phyloP scores from a whole-genome alignment of 2,113 vertebrate genomes.

The Apodemus speciosus region DNA sequence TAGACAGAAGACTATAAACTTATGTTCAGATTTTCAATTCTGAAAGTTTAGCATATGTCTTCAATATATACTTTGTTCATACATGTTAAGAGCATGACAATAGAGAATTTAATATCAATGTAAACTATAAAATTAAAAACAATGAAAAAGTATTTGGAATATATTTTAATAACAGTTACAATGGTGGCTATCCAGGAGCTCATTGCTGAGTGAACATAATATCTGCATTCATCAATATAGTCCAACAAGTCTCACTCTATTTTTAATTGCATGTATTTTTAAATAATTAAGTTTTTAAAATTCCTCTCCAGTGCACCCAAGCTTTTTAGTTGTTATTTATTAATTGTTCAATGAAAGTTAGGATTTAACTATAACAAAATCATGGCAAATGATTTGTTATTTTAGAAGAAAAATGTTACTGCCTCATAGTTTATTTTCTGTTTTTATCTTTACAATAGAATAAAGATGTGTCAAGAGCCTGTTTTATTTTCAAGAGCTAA shows the following conservation, averaged over 20 bases:
- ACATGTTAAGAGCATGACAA: not conserved
- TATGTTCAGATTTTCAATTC: not conserved
- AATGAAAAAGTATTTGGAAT: not conserved
- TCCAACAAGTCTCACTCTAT: not conserved
- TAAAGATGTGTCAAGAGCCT: not conserved
- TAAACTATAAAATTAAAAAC: not conserved
- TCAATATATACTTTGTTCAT: not conserved
- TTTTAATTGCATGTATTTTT: not conserved
- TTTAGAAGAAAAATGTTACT: not conserved
- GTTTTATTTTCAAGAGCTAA: constrained; percentile 36
- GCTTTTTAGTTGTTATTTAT: not conserved
- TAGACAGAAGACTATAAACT: not conserved
- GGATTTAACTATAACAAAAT: not conserved
- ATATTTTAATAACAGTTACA: not conserved
- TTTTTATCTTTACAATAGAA: constrained; percentile 42
- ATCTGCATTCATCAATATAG: not conserved
- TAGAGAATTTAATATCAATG: not conserved
- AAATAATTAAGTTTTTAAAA: not conserved
- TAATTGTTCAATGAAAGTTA: not conserved
- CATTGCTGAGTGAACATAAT: not conserved
- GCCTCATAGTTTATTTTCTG: not conserved
- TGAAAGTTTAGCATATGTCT: not conserved
- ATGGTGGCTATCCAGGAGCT: not conserved
- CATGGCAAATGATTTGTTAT: not conserved
- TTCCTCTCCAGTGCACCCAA: not conserved